Base-by-base conservation (phyloP, 2,797 vertebrate genomes). In the Sardinella longiceps region DNA sequence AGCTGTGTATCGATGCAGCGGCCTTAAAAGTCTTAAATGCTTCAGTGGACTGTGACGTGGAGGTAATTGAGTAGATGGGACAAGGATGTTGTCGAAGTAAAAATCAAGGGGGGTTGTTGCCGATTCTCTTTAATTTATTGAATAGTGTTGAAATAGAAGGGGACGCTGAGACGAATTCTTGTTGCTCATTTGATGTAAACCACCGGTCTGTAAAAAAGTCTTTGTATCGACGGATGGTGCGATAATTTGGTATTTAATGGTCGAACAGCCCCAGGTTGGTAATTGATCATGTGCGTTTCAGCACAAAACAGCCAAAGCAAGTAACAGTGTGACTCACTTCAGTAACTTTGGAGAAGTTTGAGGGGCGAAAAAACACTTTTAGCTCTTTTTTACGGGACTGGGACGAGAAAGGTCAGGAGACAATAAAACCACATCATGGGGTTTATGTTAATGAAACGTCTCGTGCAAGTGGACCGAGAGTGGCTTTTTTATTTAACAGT, bases 391-490 rank as follows among this genome's bases (percentile, higher is more conserved):
- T n/a, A 43, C 70, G 39, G 37, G 70, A 77, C 70, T 2, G 7
- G 20, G 70, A 33, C 33, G n/a, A 43, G 70, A 77, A 77, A 77
- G 30, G 66, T 74, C 66, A 74, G 66, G 14, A 37, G 33, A 33
- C 66, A 74, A 39, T 74, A 39, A 74, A 77, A 43, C 70, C 70
- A 77, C 70, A 77, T 77, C 70, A 77, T 1, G 15, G 37, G 70
- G 43, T 77, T 77, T 18, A 77, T 43, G 70, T 39, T 77, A 39
- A 23, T 14, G 7, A 70, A 43, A 77, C 14, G 2, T 39, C 30
- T 74, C 20, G 33, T 43, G 18, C 18, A 18, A 20, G 15, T 20
- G 33, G 33, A 77, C 33, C 37, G 2, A 37, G 70, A 23, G 7
- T 77, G 70, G 33, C 33, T 43, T 77, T 70, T 43, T 39, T 5